phyloP scores from a whole-genome alignment of 2,888 invertebrate species.

The Pristionchus maxplancki region DNA sequence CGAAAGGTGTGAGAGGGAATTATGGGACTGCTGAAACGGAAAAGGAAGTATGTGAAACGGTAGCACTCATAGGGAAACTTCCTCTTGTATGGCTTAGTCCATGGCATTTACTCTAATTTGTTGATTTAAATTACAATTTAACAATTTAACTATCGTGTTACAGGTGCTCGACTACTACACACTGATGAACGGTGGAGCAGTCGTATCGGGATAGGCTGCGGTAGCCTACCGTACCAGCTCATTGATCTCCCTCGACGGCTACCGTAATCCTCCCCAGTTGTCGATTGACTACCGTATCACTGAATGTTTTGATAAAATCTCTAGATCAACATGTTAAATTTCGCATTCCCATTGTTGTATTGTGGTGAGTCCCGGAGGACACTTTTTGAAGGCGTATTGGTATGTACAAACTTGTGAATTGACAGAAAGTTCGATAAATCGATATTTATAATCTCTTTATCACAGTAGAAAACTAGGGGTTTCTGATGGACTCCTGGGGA shows the following conservation, averaged over 20 bases:
- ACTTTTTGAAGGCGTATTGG: no score
- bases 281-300: not conserved
- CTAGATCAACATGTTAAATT: no score
- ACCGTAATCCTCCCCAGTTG: not conserved
- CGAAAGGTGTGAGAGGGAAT: not conserved
- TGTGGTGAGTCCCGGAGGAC: no score
- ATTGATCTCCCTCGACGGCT: not conserved
- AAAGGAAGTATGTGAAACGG: not conserved
- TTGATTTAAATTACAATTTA: not conserved
- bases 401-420: no score
- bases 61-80: not conserved
- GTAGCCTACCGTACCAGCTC: not conserved
- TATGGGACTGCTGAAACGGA: not conserved
- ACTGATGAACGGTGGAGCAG: not conserved
- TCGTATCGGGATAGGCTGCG: not conserved
- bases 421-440: no score
- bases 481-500: no score
- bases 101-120: not conserved
- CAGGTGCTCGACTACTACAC: constrained; percentile 50
- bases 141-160: not conserved
- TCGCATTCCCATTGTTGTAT: no score
- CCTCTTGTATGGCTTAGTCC: not conserved
- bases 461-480: not conserved
- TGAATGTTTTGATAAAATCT: no score
- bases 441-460: constrained; percentile 4